Conservation (phyloP, 2,797 vertebrate genomes). For the Sparidentex hasta region DNA sequence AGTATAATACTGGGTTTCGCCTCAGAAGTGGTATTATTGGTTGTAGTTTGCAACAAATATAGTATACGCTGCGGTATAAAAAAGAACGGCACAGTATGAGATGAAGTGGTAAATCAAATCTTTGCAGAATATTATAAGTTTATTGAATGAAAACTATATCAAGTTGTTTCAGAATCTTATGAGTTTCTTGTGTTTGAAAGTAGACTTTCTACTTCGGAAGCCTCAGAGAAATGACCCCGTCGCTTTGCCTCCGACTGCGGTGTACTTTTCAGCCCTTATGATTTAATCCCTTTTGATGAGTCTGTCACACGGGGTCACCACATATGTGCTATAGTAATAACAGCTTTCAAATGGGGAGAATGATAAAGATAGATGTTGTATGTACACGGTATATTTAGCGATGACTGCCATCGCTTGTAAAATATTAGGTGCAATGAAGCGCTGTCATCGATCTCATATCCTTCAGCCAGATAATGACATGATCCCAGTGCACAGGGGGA, state of each 20-base stretch:
- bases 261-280: constrained; percentile 36
- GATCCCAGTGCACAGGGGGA: constrained; percentile 37
- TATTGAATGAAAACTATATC: constrained; percentile 65
- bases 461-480: constrained; percentile 69
- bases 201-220: constrained; percentile 32
- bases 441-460: constrained; percentile 70
- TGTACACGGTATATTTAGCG: constrained; percentile 71
- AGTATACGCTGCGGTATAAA: constrained; percentile 35
- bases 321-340: constrained; percentile 68
- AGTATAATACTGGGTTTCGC: constrained; percentile 36
- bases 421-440: constrained; percentile 71
- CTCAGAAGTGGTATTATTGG: constrained; percentile 51
- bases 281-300: constrained; percentile 66
- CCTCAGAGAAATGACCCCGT: constrained; percentile 40
- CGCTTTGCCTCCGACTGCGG: neutral
- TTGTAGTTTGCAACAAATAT: constrained; percentile 61
- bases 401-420: constrained; percentile 59
- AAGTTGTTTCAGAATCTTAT: constrained; percentile 48
- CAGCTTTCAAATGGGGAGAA: constrained; percentile 66
- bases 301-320: constrained; percentile 53
- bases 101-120: constrained; percentile 66
- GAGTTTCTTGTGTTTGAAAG: constrained; percentile 63
- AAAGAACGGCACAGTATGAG: constrained; percentile 31
- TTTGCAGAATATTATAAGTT: constrained; percentile 63
- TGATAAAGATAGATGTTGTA: constrained; percentile 67